These are phyloP conservation scores for Yponomeuta cagnagella DNA, from an alignment of 2,888 invertebrate species.

Conservation along the genomic window DNA sequence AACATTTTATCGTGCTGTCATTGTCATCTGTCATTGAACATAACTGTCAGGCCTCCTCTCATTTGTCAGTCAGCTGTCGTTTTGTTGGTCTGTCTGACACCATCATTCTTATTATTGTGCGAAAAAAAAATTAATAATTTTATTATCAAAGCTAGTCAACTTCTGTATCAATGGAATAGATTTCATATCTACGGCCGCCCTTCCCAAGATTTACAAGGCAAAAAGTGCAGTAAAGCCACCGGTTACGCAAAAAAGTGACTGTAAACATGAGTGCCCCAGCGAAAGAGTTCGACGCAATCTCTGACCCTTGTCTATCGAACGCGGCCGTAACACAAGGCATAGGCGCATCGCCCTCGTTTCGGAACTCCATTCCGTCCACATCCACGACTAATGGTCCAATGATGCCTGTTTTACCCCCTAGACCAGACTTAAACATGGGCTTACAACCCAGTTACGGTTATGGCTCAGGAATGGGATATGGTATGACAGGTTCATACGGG, in stretches of 20 bases:
- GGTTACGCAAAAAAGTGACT: not conserved
- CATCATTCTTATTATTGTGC: not conserved
- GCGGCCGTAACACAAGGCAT: conserved; percentile 30
- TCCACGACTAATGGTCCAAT: conserved; percentile 28
- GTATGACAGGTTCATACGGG: conserved; percentile 29
- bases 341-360: conserved; percentile 35
- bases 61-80: no score
- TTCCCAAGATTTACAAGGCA: not conserved
- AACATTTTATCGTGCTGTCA: no score
- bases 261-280: conserved; percentile 49
- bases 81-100: no score
- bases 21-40: no score
- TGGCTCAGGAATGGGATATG: conserved; percentile 32
- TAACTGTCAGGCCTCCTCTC: no score
- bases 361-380: conserved; percentile 44
- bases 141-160: not conserved
- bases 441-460: conserved; percentile 43
- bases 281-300: conserved; percentile 42
- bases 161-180: not conserved
- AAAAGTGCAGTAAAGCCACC: not conserved
- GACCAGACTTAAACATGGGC: conserved; percentile 41
- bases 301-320: conserved; percentile 44
- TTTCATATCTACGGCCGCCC: not conserved
- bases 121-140: not conserved
- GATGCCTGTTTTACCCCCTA: conserved; percentile 46